phyloP scores from a whole-genome alignment of 23 tunicate species.

The Trididemnum clinides region DNA sequence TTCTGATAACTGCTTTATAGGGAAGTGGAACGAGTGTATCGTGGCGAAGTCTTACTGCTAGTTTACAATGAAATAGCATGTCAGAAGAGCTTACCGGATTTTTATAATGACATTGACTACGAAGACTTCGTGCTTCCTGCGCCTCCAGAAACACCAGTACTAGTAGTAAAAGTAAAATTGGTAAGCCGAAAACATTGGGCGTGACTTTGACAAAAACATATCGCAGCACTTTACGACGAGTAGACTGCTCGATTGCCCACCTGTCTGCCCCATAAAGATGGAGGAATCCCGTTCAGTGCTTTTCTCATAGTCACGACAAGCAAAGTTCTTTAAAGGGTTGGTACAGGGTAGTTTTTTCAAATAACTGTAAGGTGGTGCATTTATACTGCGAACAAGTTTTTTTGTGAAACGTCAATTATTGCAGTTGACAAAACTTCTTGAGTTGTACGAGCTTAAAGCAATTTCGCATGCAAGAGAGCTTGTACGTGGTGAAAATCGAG shows the following conservation, averaged over 20 bases:
- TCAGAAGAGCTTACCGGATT: slow-evolving; percentile 60
- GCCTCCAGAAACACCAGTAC: slow-evolving; percentile 68
- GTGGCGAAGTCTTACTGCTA: slow-evolving; percentile 54
- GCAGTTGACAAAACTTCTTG: not conserved
- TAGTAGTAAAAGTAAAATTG: slow-evolving; percentile 55
- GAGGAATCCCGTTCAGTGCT: no score
- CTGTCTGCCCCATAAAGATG: no score
- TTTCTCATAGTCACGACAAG: no score
- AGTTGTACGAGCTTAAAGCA: not conserved
- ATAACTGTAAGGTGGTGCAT: not conserved
- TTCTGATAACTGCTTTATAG: no score
- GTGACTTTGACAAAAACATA: no score
- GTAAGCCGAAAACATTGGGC: no score
- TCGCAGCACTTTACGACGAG: no score
- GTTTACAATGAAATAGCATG: slow-evolving; percentile 63
- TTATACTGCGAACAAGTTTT: no score
- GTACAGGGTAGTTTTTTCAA: not conserved
- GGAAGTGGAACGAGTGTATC: slow-evolving; percentile 29
- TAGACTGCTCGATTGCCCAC: no score
- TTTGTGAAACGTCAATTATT: no score
- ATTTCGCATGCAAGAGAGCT: not conserved
- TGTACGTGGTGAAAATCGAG: not conserved
- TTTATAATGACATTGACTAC: slow-evolving; percentile 40
- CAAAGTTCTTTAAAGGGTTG: no score
- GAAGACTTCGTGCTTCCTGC: slow-evolving; percentile 42